Conservation (phyloP, 2,888 invertebrate species). For the Schrankia costaestrigalis region DNA sequence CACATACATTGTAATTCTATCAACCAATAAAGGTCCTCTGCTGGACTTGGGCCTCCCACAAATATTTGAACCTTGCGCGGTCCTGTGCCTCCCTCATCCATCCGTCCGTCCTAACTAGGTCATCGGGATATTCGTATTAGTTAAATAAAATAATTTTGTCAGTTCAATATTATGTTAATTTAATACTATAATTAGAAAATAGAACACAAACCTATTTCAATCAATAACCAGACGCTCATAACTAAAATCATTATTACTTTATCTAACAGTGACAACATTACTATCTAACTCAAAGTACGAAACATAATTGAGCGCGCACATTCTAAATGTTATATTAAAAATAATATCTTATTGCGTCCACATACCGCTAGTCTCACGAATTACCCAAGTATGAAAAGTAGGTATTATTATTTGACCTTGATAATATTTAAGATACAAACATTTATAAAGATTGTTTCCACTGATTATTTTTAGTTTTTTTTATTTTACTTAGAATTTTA, state of each 20-base stretch:
- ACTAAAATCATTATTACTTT: slow-evolving; percentile 26
- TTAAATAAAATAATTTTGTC: slow-evolving; percentile 24
- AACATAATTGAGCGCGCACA: slow-evolving; percentile 33
- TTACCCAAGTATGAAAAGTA: slow-evolving; percentile 44
- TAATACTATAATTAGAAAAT: slow-evolving; percentile 18
- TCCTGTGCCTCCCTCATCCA: too few relatives aligned
- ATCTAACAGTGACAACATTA: slow-evolving; percentile 29
- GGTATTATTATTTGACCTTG: slow-evolving; percentile 55
- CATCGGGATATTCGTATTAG: too few relatives aligned
- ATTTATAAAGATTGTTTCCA: slow-evolving; percentile 41
- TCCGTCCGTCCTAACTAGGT: too few relatives aligned
- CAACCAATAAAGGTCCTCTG: too few relatives aligned
- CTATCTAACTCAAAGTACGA: slow-evolving; percentile 30
- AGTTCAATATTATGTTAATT: slow-evolving; percentile 6
- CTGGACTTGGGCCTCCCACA: too few relatives aligned
- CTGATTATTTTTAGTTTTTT: slow-evolving; percentile 34
- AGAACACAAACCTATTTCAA: slow-evolving; percentile 25
- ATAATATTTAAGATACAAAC: slow-evolving; percentile 59
- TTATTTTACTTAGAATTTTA: slow-evolving; percentile 1
- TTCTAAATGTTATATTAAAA: too few relatives aligned
- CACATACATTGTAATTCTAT: too few relatives aligned
- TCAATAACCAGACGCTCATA: slow-evolving; percentile 17
- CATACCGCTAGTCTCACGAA: slow-evolving; percentile 38
- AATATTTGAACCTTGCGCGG: too few relatives aligned
- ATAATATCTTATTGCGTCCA: too few relatives aligned